phyloP scores from a whole-genome alignment of 1,140 invertebrate genomes.

The Heliconius congener region DNA sequence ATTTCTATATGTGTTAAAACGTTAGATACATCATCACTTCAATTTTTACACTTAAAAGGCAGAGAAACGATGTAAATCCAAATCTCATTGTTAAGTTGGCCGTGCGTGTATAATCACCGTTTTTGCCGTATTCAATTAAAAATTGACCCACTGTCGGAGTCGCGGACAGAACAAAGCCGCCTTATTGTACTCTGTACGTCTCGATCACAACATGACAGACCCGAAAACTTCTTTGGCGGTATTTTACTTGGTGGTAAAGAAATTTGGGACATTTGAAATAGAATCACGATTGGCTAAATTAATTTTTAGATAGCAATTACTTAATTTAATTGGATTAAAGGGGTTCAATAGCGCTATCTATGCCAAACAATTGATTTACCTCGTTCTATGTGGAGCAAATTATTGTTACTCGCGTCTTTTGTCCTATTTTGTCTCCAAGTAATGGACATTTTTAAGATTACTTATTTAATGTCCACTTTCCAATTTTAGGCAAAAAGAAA shows the following conservation, averaged over 20 bases:
- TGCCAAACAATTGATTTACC: slow-evolving; percentile 24
- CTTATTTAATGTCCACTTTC: slow-evolving; percentile 5
- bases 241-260: slow-evolving; percentile 30
- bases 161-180: slow-evolving; percentile 55
- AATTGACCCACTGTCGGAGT: slow-evolving; percentile 67
- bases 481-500: not conserved
- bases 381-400: slow-evolving; percentile 23
- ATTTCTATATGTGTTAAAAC: slow-evolving; percentile 20
- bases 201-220: slow-evolving; percentile 45
- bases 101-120: slow-evolving; percentile 75
- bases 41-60: slow-evolving; percentile 31
- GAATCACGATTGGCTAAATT: slow-evolving; percentile 38
- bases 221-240: slow-evolving; percentile 46
- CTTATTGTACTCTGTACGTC: slow-evolving; percentile 42
- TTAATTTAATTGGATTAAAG: slow-evolving; percentile 38
- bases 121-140: slow-evolving; percentile 77
- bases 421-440: not conserved
- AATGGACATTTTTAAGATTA: not conserved
- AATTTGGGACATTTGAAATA: slow-evolving; percentile 40
- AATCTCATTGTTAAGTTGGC: slow-evolving; percentile 59
- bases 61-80: slow-evolving; percentile 59
- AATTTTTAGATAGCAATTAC: slow-evolving; percentile 37
- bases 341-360: slow-evolving; percentile 20
- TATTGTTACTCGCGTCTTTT: slow-evolving; percentile 12
- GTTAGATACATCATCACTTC: slow-evolving; percentile 28